Evolutionary conservation across 2,888 invertebrate species (phyloP).

Genomic region (Smittia aterrima): DNA sequence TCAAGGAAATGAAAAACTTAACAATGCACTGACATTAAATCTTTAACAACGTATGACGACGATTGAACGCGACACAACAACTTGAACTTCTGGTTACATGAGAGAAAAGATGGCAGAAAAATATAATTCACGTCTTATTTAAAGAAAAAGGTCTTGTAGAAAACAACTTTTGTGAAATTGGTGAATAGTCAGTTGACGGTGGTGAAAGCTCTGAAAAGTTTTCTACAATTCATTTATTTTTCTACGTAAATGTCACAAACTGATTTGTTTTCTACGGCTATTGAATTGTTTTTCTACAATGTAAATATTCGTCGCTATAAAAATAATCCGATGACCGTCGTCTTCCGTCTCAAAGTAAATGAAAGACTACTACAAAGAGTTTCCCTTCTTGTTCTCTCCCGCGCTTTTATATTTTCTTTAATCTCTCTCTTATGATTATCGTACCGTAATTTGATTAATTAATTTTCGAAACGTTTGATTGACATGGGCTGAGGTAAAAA

Average conservation of each 20-base stretch:
- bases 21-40: not conserved
- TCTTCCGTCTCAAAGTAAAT: no score
- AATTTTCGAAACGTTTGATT: conserved; percentile 35
- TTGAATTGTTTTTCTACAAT: no score
- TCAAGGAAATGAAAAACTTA: not conserved
- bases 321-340: no score
- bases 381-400: not conserved
- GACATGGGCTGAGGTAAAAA: conserved; percentile 27
- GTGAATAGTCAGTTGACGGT: no score
- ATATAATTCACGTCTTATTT: not conserved
- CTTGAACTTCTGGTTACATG: not conserved
- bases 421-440: conserved; percentile 6
- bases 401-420: not conserved
- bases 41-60: not conserved
- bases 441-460: conserved; percentile 40
- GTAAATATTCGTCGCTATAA: no score
- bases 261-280: no score
- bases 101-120: not conserved
- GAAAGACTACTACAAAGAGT: not conserved
- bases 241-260: no score
- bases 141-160: not conserved
- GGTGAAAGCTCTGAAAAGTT: no score
- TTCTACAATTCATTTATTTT: no score
- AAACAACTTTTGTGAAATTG: not conserved
- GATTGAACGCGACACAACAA: not conserved